Base-by-base conservation (phyloP, 2,797 vertebrate species). In the Danio albolineatus region DNA sequence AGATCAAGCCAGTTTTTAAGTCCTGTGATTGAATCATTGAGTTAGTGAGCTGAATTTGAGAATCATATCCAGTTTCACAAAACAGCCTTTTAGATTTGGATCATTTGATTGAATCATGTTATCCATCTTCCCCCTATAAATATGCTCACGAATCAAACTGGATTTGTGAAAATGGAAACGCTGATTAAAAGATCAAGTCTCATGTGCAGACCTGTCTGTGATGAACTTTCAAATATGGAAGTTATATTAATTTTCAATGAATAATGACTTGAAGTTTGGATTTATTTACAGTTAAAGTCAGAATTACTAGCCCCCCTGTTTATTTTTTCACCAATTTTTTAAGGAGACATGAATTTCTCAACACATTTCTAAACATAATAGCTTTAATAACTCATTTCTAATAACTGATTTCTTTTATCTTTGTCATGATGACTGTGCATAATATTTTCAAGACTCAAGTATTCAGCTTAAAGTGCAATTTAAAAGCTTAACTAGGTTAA, bases 31-130 rank as follows among this genome's bases (percentile, higher is more conserved):
- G 57, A 38, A 38, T 60, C 1, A 28, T 28, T 28, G 9, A 69
- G 65, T 39, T 69, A 28, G 28, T 28, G 5, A 69, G 65, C 39
- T 69, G 28, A 69, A 38, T 69, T n/a, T 2, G 21, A 69, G 10
- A 51, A 4, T 16, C 0, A 1, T 36, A 38, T 38, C 21, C 2
- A n/a, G 48, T 38, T 51, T 69, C 44, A 59, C 21, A 28, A 36
- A 14, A 1, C 28, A 4, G 53, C 10, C 19, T 9, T 54, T 54
- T 54, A 17, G n/a, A 54, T 8, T 54, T 59, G 6, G 12, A 59
- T 7, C 12, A 14, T 59, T 59, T 59, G 10, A 36, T 8, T 59
- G 1, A 59, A 36, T 59, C 3, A 0, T 8, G 28, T 36, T 14
- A 59, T 59, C 56, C 21, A 36, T 56, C 59, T 59, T 36, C 21